Conservation (phyloP, 1,140 invertebrate species). For the Halotydeus destructor region DNA sequence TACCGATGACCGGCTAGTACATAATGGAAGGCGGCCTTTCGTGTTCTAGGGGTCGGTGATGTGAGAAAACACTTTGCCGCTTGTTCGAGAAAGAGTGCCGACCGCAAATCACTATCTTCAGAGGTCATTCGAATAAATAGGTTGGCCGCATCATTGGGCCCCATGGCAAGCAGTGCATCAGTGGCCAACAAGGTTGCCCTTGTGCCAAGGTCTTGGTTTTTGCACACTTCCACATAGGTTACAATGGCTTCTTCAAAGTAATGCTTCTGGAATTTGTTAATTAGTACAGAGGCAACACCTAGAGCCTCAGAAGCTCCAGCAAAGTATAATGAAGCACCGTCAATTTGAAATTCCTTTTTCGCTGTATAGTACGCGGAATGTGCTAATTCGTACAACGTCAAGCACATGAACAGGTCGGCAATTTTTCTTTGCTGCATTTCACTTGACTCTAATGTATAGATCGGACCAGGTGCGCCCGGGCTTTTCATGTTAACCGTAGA, state of each 20-base stretch:
- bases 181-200: constrained; percentile 66
- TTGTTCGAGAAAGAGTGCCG: constrained; percentile 77
- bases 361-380: constrained; percentile 84
- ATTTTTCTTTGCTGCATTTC: constrained; percentile 78
- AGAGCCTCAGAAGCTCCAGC: constrained; percentile 50
- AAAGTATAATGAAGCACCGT: constrained; percentile 90
- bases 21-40: constrained; percentile 94
- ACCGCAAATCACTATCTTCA: constrained; percentile 62
- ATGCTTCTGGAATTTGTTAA: constrained; percentile 12
- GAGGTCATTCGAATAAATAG: constrained; percentile 84
- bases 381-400: constrained; percentile 75
- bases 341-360: constrained; percentile 84
- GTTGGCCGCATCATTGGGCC: constrained; percentile 60
- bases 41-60: constrained; percentile 45
- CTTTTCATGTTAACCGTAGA: constrained; percentile 1
- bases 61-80: constrained; percentile 75
- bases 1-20: constrained; percentile 79
- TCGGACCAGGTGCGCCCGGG: not conserved
- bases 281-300: constrained; percentile 15
- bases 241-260: constrained; percentile 12
- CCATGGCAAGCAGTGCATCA: constrained; percentile 57
- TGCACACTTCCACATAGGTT: constrained; percentile 24
- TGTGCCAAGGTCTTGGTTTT: constrained; percentile 68
- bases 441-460: constrained; percentile 60
- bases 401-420: constrained; percentile 88